phyloP scores from a whole-genome alignment of 1,140 invertebrate species.

The Drosophila eugracilis region DNA sequence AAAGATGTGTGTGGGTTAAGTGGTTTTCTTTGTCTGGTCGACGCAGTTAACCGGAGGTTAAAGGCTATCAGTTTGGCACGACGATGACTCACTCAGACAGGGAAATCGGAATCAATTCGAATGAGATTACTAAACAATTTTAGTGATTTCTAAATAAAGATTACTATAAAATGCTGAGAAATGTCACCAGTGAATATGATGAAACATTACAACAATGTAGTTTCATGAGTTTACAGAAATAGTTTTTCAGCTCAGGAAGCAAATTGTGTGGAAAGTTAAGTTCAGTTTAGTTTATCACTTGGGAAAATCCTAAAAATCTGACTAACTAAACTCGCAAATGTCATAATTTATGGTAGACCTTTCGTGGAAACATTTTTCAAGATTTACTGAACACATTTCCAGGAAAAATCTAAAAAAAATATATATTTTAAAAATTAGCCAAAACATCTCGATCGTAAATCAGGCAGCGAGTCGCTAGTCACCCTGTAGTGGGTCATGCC shows the following conservation, averaged over 20 bases:
- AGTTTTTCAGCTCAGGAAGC: no score
- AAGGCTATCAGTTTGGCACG: no score
- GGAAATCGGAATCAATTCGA: no score
- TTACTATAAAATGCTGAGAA: not conserved
- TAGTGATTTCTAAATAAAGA: conserved; percentile 1
- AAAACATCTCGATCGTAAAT: not conserved
- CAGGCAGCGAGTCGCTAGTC: not conserved
- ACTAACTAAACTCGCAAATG: not conserved
- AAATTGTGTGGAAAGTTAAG: no score
- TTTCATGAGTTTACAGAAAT: not conserved
- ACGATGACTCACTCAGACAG: no score
- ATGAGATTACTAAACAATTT: not conserved
- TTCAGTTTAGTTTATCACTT: not conserved
- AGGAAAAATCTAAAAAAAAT: not conserved
- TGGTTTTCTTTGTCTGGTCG: conserved; percentile 36
- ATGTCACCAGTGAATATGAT: not conserved
- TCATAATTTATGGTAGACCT: conserved; percentile 4
- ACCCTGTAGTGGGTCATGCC: conserved; percentile 2
- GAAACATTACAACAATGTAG: conserved; percentile 2
- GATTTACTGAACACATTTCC: not conserved
- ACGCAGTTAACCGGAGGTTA: conserved; percentile 12
- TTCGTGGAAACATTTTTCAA: not conserved
- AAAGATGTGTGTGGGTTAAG: conserved; percentile 20
- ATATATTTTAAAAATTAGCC: not conserved
- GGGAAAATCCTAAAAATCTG: not conserved